Percentiles rank a stretch among this genome's conserved stretches.
Conservation (phyloP, 2,888 invertebrate species). For the Oxystoma pomonae region DNA sequence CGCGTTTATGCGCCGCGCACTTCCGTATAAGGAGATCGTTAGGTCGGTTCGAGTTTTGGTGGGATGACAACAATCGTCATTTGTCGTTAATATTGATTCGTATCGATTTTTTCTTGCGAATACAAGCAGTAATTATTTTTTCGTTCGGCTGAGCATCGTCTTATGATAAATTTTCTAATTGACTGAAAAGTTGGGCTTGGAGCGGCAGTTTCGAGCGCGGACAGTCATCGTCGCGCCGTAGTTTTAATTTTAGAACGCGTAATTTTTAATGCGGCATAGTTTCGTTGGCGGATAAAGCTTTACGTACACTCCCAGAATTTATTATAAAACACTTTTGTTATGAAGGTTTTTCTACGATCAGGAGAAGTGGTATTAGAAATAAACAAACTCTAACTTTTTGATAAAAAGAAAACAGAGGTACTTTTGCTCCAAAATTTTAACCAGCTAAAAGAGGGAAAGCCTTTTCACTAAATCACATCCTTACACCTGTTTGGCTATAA, state of each 20-base stretch:
- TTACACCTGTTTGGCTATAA: no score
- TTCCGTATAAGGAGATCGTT: neutral
- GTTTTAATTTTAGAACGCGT: conserved; percentile 35
- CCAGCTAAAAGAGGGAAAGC: no score
- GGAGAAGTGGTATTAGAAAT: no score
- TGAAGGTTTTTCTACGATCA: no score
- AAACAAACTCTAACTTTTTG: no score
- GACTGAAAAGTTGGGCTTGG: neutral
- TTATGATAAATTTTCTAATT: neutral
- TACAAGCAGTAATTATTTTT: neutral
- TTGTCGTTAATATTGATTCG: neutral
- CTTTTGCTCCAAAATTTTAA: no score
- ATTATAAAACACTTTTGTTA: no score
- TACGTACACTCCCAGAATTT: neutral
- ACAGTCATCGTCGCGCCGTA: conserved; percentile 27
- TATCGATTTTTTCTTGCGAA: neutral
- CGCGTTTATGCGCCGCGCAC: neutral
- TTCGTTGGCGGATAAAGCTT: conserved; percentile 29
- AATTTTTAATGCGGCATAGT: conserved; percentile 40
- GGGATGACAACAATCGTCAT: neutral
- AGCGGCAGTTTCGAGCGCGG: conserved; percentile 20
- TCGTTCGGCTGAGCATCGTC: neutral
- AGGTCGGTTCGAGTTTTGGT: neutral
- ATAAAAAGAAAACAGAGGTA: no score
- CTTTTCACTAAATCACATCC: no score